Evolutionary conservation across 2,113 vertebrate species (phyloP), one percentile per base, ranked within the genome.

Genomic region (Mormyrus lacerda): DNA sequence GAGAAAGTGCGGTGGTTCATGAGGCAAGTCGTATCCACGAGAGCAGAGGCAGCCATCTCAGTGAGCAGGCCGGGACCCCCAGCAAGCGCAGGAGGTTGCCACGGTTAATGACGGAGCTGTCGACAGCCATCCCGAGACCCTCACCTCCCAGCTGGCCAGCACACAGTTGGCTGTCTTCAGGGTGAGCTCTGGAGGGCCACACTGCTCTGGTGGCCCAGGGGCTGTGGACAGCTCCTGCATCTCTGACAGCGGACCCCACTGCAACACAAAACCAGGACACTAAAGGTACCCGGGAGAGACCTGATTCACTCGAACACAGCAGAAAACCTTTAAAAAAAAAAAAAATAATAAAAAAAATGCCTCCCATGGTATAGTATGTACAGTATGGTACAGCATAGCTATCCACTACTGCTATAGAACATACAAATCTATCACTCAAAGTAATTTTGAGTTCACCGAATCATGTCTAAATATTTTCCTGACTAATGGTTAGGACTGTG

Each of bases 81-180:
- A 27, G 24, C 58, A 65, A 65, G 58, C n/a, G 2, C 24, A 27
- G 10, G 58, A 61, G 61, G 61, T 9, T 27, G 58, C 58, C 58
- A 61, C 58, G 58, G 24, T 27, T 4, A 69, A 31, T 31, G 61
- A 31, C n/a, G 15, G 35, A 8, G 35, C 76, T 42, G 35, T 4
- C 4, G 15, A 44, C 39, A n/a, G 45, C 48, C 35, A 17, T n/a
- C 13, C 17, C 10, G 53, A 24, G 5, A 35, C 15, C 19, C 95
- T 73, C 93, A 96, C 96, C 94, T 94, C 95, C 96, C 96, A 97
- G 0, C 92, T 94, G 76, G 94, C 93, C n/a, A 93, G 91, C 55
- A 94, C 93, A 88, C 94, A 96, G 0, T 93, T 95, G 35, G 95
- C 93, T 3, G 93, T 94, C 92, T 94, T 96, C 89, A 95, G 96